Evolutionary conservation across 2,797 vertebrate species (phyloP).

Genomic region (Gobionotothen gibberifrons): DNA sequence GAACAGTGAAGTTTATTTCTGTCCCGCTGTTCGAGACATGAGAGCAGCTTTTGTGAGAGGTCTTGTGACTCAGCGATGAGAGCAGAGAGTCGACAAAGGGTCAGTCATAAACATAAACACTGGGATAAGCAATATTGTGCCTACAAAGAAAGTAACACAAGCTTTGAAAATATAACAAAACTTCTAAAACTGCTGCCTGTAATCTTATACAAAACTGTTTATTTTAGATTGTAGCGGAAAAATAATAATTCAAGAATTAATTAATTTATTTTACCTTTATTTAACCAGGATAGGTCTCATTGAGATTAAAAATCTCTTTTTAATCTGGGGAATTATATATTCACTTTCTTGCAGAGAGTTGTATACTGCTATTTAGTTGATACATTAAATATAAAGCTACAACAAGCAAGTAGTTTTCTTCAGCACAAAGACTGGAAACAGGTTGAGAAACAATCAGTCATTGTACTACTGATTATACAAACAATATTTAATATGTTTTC

Average conservation of each 20-base stretch:
- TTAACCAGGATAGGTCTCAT: too few species aligned
- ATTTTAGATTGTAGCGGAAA: background rate
- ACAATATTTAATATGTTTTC: too few species aligned
- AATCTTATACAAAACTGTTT: background rate
- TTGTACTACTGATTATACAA: background rate
- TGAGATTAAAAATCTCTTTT: too few species aligned
- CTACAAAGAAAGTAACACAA: background rate
- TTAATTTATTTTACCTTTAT: too few species aligned
- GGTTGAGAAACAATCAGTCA: background rate
- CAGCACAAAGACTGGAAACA: background rate
- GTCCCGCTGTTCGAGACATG: conserved; percentile 15
- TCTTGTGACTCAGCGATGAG: conserved; percentile 59
- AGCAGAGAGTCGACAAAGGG: conserved; percentile 29
- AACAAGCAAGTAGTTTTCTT: background rate
- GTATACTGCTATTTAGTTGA: fast-evolving
- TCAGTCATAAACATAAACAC: conserved; percentile 6
- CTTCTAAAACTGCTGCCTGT: background rate
- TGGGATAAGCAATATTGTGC: background rate
- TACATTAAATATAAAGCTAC: background rate
- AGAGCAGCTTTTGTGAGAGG: conserved; percentile 46
- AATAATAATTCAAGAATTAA: background rate
- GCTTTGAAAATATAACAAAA: background rate
- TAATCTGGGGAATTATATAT: background rate
- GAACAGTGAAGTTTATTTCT: conserved; percentile 35
- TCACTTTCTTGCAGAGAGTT: background rate